These are phyloP conservation scores for Microctonus brassicae DNA, from an alignment of 2,888 invertebrate genomes.

Conservation along the genomic window DNA sequence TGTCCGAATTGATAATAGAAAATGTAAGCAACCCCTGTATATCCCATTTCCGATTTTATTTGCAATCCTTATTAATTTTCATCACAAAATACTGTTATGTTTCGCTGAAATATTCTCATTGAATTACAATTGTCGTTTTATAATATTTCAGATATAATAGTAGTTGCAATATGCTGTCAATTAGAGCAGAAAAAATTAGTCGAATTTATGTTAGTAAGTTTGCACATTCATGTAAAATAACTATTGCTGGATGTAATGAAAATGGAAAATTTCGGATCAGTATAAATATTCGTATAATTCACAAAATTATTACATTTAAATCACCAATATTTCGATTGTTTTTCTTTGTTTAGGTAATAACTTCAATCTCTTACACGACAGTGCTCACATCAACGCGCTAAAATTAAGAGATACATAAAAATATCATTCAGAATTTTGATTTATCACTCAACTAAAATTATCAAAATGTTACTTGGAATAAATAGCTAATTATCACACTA, in stretches of 20 bases:
- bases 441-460: not conserved
- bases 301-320: not conserved
- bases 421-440: not conserved
- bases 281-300: not conserved
- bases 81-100: too few relatives aligned
- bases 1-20: too few relatives aligned
- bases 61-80: too few relatives aligned
- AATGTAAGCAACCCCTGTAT: too few relatives aligned
- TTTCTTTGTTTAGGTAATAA: not conserved
- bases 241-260: conserved; percentile 29
- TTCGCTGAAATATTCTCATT: too few relatives aligned
- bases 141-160: conserved; percentile 27
- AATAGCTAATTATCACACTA: not conserved
- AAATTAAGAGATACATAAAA: not conserved
- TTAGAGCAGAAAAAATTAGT: conserved; percentile 12
- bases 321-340: not conserved
- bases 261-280: conserved; percentile 5
- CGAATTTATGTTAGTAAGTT: conserved; percentile 27
- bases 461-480: not conserved
- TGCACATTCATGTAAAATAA: conserved; percentile 15
- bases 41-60: too few relatives aligned
- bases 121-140: too few relatives aligned
- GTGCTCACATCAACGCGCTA: conserved; percentile 10
- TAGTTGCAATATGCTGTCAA: conserved; percentile 26
- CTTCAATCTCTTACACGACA: conserved; percentile 31